Evolutionary conservation across 2,888 invertebrate species (phyloP), one percentile per base, ranked within the genome.

Genomic region (Halictus quadricinctus): DNA sequence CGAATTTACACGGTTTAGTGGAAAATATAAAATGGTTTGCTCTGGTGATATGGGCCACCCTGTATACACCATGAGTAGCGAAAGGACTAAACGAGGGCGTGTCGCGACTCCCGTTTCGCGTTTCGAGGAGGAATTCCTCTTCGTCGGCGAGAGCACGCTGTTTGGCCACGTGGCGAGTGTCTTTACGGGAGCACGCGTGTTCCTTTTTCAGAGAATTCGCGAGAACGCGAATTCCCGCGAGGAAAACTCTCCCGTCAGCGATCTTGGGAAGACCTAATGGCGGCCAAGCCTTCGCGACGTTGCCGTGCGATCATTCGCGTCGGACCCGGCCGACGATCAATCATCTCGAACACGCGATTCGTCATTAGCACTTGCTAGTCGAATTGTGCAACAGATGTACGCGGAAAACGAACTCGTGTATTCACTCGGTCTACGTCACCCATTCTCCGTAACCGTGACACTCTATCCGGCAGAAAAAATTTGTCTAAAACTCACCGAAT

Each of bases 271-370:
- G 36, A 48, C 64, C 72, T 73, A 70, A 70, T 50, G 29, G 29
- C 54, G 76, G 79, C 85, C 88, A 80, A 85, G 87, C 84, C 85
- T 90, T 80, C 78, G 79, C 86, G 41, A 72, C 83, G 87, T 87
- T 88, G 85, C 80, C 90, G 81, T 76, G 80, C 80, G 84, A 86
- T 90, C 90, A 81, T 87, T 85, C 77, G 79, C 78, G 43, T 76
- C 60, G 21, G 72, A 7, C 60, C 15, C 50, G 43, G 80, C n/a
- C 73, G 84, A 84, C 83, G 88, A 89, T 89, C 89, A 88, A 88
- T 89, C 89, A 88, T 90, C 75, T 54, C 15, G 60, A 69, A 83
- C 80, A 43, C 80, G 72, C 77, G 78, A 83, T 80, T 83, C 83
- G 86, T 86, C 83, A 76, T 87, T 86, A 86, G 75, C 76, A 41